These are phyloP conservation scores for Smutsia temminckii DNA, from an alignment of 2,797 vertebrate genomes.

Conservation along the genomic window DNA sequence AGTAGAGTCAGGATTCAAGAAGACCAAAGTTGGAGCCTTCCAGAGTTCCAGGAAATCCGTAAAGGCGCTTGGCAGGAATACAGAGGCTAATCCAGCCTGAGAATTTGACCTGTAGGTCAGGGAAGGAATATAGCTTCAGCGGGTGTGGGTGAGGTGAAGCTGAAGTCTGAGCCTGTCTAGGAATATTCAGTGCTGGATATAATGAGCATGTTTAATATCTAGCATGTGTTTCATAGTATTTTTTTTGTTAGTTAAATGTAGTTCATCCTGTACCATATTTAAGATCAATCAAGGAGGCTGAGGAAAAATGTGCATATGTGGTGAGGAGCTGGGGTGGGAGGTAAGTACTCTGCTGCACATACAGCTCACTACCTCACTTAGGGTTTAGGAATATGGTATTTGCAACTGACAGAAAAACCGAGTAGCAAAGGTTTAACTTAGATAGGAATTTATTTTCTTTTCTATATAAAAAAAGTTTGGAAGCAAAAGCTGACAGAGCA, in stretches of 20 bases:
- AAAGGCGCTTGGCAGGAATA: background rate
- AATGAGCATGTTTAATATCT: background rate
- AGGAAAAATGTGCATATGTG: background rate
- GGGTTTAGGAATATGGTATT: background rate
- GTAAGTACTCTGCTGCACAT: background rate
- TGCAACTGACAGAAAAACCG: background rate
- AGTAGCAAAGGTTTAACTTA: background rate
- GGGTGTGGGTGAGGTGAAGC: background rate
- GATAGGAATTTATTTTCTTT: background rate
- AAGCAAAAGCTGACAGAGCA: background rate
- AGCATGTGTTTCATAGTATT: background rate
- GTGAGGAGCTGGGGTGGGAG: too few relatives aligned
- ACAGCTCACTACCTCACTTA: background rate
- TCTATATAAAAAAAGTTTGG: background rate
- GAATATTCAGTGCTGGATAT: background rate
- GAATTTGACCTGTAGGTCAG: background rate
- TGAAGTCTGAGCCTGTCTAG: background rate
- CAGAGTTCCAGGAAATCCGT: background rate
- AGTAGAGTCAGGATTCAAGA: background rate
- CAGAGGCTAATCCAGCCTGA: background rate
- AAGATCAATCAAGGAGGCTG: background rate
- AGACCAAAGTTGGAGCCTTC: background rate
- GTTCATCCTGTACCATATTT: background rate
- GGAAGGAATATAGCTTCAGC: background rate
- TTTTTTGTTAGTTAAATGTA: background rate